Evolutionary conservation across 2,888 invertebrate species (phyloP), one percentile per base, ranked within the genome.

Genomic region (Dorcus parallelipipedus): DNA sequence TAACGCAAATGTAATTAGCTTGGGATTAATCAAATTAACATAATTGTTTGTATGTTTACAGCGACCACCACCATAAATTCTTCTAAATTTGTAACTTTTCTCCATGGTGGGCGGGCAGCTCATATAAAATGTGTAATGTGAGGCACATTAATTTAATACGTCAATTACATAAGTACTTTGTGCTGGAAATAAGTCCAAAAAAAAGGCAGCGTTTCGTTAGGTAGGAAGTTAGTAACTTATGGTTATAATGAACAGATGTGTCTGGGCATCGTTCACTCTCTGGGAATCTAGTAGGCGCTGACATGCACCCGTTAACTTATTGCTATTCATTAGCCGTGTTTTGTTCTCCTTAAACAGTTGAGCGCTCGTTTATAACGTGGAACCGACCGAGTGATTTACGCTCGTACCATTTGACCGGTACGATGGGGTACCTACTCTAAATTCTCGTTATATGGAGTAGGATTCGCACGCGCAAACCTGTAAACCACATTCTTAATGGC

Each of bases 271-370:
- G 60, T 59, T 67, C 66, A 67, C 63, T 59, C 63, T 49, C 58
- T 64, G 59, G 63, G 62, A 59, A 60, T 56, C 65, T 62, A 58
- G 64, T 65, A 66, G 66, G 65, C 65, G 68, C 65, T 65, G 67
- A 66, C 65, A 67, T 62, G 66, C 66, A 64, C 68, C 69, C 67
- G 69, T 67, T 68, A 68, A 67, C 69, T 71, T 69, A 69, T 70
- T 69, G 68, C 70, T 64, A 69, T 72, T 73, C 71, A 72, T 73
- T 72, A 72, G 67, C 64, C 62, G 67, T 64, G 69, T 70, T 73
- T 73, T 71, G 69, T 72, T 72, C 71, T 68, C 68, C 70, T 71
- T 71, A 70, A 69, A 65, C 60, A 69, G 65, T 65, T 68, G 72
- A 70, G 66, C 61, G 71, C 67, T 69, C 71, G 71, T 73, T 73